A percentile compares a stretch with the other conserved stretches of the same genome.
Conservation (phyloP, 2,113 vertebrate species). For the Atrichornis clamosus region DNA sequence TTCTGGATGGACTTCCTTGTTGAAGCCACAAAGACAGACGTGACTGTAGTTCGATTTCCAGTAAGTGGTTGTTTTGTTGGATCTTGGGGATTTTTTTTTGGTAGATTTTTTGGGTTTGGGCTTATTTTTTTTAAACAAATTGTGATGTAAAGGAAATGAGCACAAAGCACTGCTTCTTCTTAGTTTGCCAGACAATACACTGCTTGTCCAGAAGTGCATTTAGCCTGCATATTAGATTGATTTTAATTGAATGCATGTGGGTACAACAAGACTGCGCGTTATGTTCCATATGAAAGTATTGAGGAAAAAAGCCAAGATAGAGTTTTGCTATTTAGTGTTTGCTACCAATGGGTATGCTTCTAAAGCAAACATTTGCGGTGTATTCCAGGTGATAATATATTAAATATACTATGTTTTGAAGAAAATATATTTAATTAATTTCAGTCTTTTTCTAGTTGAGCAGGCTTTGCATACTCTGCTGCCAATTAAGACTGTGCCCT, state of each 20-base stretch:
- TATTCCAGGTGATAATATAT: neutral
- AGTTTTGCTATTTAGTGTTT: neutral
- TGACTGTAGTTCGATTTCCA: constrained; percentile 94
- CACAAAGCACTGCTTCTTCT: neutral
- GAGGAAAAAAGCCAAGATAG: neutral
- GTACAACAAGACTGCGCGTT: neutral
- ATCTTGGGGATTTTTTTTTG: neutral
- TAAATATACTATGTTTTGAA: neutral
- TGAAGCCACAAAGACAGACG: constrained; percentile 91
- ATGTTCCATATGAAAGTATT: neutral
- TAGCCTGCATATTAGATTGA: neutral
- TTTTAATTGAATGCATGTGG: neutral
- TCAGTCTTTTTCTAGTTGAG: neutral
- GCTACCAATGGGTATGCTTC: neutral
- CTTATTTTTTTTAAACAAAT: neutral
- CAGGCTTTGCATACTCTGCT: neutral
- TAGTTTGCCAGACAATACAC: neutral
- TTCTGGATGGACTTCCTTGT: constrained; percentile 99
- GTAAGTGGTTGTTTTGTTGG: constrained; percentile 73
- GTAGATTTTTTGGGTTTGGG: neutral
- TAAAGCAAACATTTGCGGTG: neutral
- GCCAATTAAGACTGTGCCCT: neutral
- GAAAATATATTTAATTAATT: neutral
- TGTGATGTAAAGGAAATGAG: neutral
- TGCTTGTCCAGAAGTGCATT: neutral